These are phyloP conservation scores for Drosophila sp. DNA, from an alignment of 1,140 invertebrate genomes.

Conservation along the genomic window DNA sequence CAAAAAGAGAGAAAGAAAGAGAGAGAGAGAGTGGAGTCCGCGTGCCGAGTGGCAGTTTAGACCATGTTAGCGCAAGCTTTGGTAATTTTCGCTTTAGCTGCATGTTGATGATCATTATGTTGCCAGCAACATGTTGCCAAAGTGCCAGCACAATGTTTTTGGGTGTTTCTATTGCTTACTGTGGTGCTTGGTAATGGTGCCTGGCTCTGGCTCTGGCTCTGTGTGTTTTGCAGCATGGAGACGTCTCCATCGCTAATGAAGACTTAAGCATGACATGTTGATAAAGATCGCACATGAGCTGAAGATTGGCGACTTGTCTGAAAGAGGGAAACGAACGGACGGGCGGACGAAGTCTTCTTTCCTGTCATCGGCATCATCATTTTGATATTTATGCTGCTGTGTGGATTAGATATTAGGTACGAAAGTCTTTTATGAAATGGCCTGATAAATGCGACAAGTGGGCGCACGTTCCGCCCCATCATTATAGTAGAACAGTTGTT, in stretches of 20 bases:
- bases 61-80: constrained; percentile 41
- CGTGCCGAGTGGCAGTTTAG: constrained; percentile 53
- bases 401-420: constrained; percentile 19
- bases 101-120: constrained; percentile 58
- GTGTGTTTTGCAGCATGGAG: constrained; percentile 19
- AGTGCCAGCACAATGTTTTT: constrained; percentile 30
- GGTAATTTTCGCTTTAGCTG: constrained; percentile 53
- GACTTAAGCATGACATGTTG: constrained; percentile 77
- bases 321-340: too few species aligned
- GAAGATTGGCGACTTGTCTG: background rate
- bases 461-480: constrained; percentile 8
- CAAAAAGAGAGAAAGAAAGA: background rate
- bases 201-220: background rate
- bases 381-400: constrained; percentile 32
- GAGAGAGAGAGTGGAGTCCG: constrained; percentile 17
- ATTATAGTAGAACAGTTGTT: constrained; percentile 37
- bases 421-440: constrained; percentile 36
- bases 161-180: constrained; percentile 19
- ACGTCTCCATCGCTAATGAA: constrained; percentile 67
- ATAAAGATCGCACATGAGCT: constrained; percentile 69
- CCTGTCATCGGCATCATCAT: constrained; percentile 37
- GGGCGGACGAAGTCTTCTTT: background rate
- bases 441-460: constrained; percentile 51
- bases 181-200: constrained; percentile 7
- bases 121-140: constrained; percentile 38